Percentiles rank a stretch among this genome's conserved stretches.
Conservation (phyloP, 2,797 vertebrate species). For the Catharus ustulatus region DNA sequence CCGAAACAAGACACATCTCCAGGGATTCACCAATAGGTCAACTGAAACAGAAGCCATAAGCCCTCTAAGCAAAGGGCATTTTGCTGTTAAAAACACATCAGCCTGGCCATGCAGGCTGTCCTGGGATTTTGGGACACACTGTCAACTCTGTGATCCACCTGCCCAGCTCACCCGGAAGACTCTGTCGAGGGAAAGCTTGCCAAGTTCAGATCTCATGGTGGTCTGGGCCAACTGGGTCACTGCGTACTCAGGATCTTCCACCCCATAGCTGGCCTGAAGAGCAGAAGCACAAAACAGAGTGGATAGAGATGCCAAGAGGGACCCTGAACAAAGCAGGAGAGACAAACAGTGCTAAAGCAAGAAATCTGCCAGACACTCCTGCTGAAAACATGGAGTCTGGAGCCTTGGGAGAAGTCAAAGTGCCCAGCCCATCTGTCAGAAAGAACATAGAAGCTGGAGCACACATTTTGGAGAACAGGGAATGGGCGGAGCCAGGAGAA, state of each 20-base stretch:
- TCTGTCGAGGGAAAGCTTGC: constrained; percentile 96
- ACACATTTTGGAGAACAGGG: fast-evolving
- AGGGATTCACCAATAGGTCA: neutral
- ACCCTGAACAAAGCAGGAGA: neutral
- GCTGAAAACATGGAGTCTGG: neutral
- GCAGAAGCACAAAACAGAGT: neutral
- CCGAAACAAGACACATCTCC: neutral
- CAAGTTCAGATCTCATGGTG: constrained; percentile 96
- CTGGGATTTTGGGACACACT: fast-evolving
- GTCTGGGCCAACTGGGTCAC: constrained; percentile 97
- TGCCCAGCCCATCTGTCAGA: neutral
- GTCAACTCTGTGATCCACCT: neutral
- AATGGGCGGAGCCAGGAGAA: neutral
- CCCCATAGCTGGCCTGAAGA: constrained; percentile 92
- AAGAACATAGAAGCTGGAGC: neutral
- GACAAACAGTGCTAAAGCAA: fast-evolving
- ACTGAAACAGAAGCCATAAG: neutral
- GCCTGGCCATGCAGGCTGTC: neutral
- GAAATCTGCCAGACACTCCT: neutral
- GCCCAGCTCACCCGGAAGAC: constrained; percentile 89
- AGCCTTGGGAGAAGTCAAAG: neutral
- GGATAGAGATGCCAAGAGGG: fast-evolving
- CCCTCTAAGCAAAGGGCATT: neutral
- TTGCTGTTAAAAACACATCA: neutral
- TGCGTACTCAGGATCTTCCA: constrained; percentile 96